Percentiles rank a stretch among this genome's conserved stretches.
Evolutionary conservation across 2,888 invertebrate species (phyloP).

Genomic region (Dascillus cervinus): DNA sequence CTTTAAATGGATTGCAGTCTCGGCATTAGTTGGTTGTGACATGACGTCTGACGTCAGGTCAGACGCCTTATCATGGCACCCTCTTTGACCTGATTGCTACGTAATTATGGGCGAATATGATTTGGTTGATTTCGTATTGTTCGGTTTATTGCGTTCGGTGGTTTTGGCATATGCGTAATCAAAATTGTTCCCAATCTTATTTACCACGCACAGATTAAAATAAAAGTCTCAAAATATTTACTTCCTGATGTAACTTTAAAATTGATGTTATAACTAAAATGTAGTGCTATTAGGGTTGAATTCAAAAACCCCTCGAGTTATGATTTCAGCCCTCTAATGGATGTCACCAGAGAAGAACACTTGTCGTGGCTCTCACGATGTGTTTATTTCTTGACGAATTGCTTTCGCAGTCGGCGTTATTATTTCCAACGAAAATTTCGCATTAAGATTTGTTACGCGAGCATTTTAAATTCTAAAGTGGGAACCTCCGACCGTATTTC

Average conservation of each 20-base stretch:
- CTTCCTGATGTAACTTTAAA: constrained; percentile 10
- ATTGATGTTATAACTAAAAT: too few relatives aligned
- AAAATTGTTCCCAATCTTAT: too few relatives aligned
- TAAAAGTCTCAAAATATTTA: too few relatives aligned
- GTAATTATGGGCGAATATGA: constrained; percentile 25
- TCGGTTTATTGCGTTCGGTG: constrained; percentile 24
- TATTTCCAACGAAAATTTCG: too few relatives aligned
- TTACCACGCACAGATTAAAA: constrained; percentile 5
- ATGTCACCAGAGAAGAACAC: constrained; percentile 13
- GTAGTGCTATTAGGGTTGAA: constrained; percentile 9
- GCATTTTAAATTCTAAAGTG: constrained; percentile 25
- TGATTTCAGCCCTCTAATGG: constrained; percentile 25
- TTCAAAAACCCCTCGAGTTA: constrained; percentile 16
- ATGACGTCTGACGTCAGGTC: constrained; percentile 13
- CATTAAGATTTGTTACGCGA: too few relatives aligned
- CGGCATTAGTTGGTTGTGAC: constrained; percentile 6
- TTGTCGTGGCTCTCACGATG: constrained; percentile 11
- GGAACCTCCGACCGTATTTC: constrained; percentile 29
- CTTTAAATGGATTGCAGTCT: constrained; percentile 19
- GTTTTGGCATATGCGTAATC: constrained; percentile 14
- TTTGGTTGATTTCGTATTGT: constrained; percentile 29
- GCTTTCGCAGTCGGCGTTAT: too few relatives aligned
- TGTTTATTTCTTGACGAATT: constrained; percentile 1
- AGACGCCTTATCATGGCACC: constrained; percentile 19
- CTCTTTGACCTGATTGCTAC: constrained; percentile 14